Evolutionary conservation across 2,113 vertebrate genomes (phyloP), one percentile per base, ranked within the genome.

Genomic region (Cercocebus atys): DNA sequence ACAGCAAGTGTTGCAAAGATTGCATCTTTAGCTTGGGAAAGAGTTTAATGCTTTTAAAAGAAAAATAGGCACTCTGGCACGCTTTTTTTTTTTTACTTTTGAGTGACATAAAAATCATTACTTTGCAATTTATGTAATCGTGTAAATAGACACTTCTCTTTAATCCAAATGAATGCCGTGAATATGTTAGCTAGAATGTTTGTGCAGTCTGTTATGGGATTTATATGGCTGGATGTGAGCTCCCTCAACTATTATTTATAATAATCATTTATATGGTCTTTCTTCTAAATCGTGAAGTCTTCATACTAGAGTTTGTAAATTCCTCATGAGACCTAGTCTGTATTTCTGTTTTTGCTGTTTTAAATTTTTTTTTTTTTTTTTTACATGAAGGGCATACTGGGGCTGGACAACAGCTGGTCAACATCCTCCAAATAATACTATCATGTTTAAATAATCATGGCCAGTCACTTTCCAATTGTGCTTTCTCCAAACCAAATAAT

Each of bases 401-500:
- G 9, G 43, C 50, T 96, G 70, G 57, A 88, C 27, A 95, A 90
- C 97, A 97, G 89, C 96, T 97, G 93, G 70, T 79, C 72, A 47
- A 55, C 43, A 52, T 92, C 59, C 30, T 95, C 80, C 81, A 95
- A 95, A 86, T 68, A 96, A 95, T 90, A 93, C 89, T 76, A 40
- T 80, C 81, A 95, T 88, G 50, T 96, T 94, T 93, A 90, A 95
- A 96, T 80, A 95, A 73, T 93, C 66, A 92, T 35, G 22, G 78
- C 52, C 68, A 73, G 70, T 95, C 84, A 82, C 59, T 95, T 97
- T 32, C 47, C 66, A 82, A 38, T 76, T 4, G 0, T 95, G 22
- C 80, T 90, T 93, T 88, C 64, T 97, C 96, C 87, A 98, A 97
- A 96, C 64, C 66, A 97, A 97, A 90, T 97, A 95, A 95, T 94